Evolutionary conservation across 2,888 invertebrate genomes (phyloP), one percentile per base, ranked within the genome.

Genomic region (Smittia sp.): DNA sequence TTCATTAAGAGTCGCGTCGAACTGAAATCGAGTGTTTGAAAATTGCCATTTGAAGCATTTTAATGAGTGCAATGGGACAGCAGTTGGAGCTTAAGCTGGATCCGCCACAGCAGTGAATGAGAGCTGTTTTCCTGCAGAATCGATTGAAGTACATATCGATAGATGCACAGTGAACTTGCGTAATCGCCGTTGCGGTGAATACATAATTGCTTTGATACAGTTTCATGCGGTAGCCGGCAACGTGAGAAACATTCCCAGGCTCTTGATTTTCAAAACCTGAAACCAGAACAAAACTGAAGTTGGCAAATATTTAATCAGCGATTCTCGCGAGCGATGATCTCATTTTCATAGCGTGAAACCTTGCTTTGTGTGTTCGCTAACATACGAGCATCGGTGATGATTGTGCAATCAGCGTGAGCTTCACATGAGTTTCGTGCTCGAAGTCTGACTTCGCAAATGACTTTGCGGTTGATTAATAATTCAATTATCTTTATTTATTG

Each of bases 191-290:
- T 32, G 32, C 32, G 32, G 20, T n/a, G 58, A 22, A 18, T 18
- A 22, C 58, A 58, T 58, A 22, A 32, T 32, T 32, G 32, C 9
- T 32, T 32, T 32, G 32, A 32, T 32, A 32, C 22, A 20, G 58
- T 7, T 18, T 58, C 58, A 58, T 4, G 18, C 58, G 9, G 58
- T 9, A 58, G 22, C 58, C 20, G n/a, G 7, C 2, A 46, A 18
- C 41, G 69, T 69, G 69, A 69, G 69, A 69, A 69, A 69, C 22
- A 52, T 69, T 69, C 69, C 25, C 69, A 69, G 27, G 54, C 54
- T 69, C 69, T 67, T 52, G 54, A 41, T 52, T 69, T 58, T 32
- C 32, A 32, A 32, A 32, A 32, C 3, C 32, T 6, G 32, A 32
- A 32, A 32, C 32, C 4, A 32, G 32, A 32, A 32, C 32, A 32